Base-by-base conservation (phyloP, 2,113 vertebrate species). In the Saccopteryx bilineata region DNA sequence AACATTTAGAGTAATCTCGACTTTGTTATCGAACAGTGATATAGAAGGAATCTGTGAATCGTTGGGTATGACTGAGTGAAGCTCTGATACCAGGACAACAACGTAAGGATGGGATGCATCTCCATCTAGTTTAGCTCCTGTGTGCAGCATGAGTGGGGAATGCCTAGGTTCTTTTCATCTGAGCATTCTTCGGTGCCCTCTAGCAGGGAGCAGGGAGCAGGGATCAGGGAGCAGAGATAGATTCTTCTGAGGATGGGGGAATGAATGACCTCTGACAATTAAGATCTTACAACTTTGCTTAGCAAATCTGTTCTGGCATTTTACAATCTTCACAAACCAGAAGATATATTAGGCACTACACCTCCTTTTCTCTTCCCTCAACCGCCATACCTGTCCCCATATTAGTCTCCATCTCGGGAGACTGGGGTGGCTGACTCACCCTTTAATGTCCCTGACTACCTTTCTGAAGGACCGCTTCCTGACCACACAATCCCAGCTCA, bases 351-450 rank as follows among this genome's bases (percentile, higher is more conserved):
- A 9, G 56, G 15, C 5, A 10, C 58, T 12, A 33, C 72, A 15
- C 33, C 33, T 50, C 52, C 69, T 61, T 11, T 13, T 31, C 7
- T 50, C 54, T 56, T 66, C 54, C 18, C 14, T 82, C 13, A 26
- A 23, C 1, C 28, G 46, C 4, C 5, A 12, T 2, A 23, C n/a
- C 4, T 1, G 1, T 48, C 80, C 9, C 80, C 17, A 14, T 21
- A 12, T 24, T 50, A 50, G 66, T 50, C 26, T 2, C 19, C 8
- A 3, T 19, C 15, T 31, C 3, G 4, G 50, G 82, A 31, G 17
- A 50, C 0, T 58, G 61, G 10, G 24, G 33, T 0, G 1, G 66
- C 10, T 5, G n/a, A n/a, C 24, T 17, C 2, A 0, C 48, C 48
- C 48, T 52, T 52, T 5, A 18, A 9, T 1, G 31, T 68, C 48